A percentile compares a stretch with the other conserved stretches of the same genome.
These are phyloP conservation scores for Tetragonula clypearis DNA, from an alignment of 1,140 invertebrate genomes.

Conservation along the genomic window DNA sequence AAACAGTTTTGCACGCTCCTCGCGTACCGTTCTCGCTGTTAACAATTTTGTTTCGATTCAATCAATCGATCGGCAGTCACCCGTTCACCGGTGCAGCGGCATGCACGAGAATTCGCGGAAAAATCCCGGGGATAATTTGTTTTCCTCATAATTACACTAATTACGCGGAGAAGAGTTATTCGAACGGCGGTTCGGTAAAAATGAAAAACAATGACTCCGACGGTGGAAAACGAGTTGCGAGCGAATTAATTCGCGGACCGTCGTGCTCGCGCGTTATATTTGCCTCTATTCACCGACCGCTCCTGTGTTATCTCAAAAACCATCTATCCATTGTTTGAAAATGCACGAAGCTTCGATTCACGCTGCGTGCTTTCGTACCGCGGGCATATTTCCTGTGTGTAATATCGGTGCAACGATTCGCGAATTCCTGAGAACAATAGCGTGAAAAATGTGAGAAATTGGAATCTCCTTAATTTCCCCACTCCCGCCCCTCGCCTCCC, in stretches of 20 bases:
- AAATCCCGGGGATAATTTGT: conserved; percentile 14
- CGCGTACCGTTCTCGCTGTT: too few relatives aligned
- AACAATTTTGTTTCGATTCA: conserved; percentile 31
- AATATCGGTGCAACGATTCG: conserved; percentile 8
- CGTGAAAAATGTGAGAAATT: background rate
- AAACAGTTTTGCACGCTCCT: background rate
- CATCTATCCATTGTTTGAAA: conserved; percentile 29
- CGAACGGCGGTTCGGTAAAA: background rate
- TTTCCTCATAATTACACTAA: conserved; percentile 25
- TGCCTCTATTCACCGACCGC: conserved; percentile 1
- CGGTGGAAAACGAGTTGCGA: background rate
- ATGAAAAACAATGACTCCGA: background rate
- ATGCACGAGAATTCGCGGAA: background rate
- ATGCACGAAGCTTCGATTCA: conserved; percentile 21
- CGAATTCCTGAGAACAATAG: conserved; percentile 15
- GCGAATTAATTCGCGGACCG: conserved; percentile 15
- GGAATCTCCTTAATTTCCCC: background rate
- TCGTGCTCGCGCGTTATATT: conserved; percentile 13
- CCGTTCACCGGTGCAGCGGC: background rate
- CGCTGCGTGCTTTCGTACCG: background rate
- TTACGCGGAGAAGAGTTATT: conserved; percentile 13
- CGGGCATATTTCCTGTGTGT: conserved; percentile 14
- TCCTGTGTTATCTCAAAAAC: conserved; percentile 15
- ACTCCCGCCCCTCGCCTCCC: background rate
- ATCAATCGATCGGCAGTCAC: background rate